Evolutionary conservation across 2,113 vertebrate species (phyloP).

Genomic region (Peromyscus californicus): DNA sequence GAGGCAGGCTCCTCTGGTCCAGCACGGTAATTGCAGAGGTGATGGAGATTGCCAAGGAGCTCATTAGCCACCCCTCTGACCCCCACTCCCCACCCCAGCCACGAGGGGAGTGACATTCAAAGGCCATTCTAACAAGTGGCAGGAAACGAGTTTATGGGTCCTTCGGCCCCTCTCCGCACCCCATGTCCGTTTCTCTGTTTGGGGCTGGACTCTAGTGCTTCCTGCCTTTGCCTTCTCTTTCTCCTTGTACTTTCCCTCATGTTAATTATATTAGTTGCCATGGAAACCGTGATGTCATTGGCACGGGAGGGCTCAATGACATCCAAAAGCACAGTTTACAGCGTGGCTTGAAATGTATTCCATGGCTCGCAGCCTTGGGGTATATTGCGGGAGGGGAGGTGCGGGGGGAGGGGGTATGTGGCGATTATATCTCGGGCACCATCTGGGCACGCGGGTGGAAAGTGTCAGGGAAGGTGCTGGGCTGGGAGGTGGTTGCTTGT

Average conservation of each 20-base stretch:
- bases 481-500: neutral
- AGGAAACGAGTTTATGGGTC: constrained; percentile 55
- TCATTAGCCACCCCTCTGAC: constrained; percentile 41
- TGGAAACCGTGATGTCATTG: constrained; percentile 88
- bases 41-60: constrained; percentile 73
- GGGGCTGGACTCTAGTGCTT: constrained; percentile 70
- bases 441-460: constrained; percentile 64
- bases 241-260: constrained; percentile 82
- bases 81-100: neutral
- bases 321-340: constrained; percentile 87
- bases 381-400: too few species aligned
- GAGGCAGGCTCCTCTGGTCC: constrained; percentile 41
- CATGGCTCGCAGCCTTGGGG: constrained; percentile 70
- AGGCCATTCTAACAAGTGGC: constrained; percentile 63
- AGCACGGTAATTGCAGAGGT: constrained; percentile 61
- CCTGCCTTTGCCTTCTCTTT: constrained; percentile 72
- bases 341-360: constrained; percentile 82
- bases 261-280: constrained; percentile 89
- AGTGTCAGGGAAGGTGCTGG: neutral
- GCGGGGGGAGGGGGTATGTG: neutral
- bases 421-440: constrained; percentile 63
- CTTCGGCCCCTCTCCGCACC: neutral
- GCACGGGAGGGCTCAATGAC: constrained; percentile 84
- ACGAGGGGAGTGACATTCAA: neutral
- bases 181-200: constrained; percentile 66